Percentiles rank a stretch among this genome's conserved stretches.
Evolutionary conservation across 37 sponge, comb jelly and placozoan species (phyloP).

Genomic region (Tethya wilhelma): DNA sequence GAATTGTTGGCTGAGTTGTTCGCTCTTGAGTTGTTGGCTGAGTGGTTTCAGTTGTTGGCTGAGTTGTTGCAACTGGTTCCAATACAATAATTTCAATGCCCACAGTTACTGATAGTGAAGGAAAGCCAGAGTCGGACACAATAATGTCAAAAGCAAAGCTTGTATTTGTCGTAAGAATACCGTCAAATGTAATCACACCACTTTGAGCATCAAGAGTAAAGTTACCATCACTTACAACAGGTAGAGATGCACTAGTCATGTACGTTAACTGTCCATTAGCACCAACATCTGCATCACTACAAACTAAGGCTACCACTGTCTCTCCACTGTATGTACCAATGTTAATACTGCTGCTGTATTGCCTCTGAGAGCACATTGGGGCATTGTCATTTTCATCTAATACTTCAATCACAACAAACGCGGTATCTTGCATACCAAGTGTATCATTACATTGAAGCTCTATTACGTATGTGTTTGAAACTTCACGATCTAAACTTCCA

Average conservation of each 20-base stretch:
- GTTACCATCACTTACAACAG: not conserved
- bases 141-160: not conserved
- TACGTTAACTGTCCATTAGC: not conserved
- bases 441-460: slow-evolving; percentile 3
- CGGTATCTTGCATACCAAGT: not conserved
- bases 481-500: slow-evolving; percentile 7
- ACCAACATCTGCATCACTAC: slow-evolving; percentile 26
- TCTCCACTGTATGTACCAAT: not conserved
- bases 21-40: not conserved
- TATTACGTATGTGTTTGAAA: not conserved
- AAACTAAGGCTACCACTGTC: not conserved
- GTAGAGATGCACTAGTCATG: not conserved
- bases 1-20: not conserved
- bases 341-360: not conserved
- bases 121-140: slow-evolving; percentile 9
- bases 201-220: slow-evolving; percentile 1
- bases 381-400: slow-evolving; percentile 63
- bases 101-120: slow-evolving; percentile 2
- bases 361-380: slow-evolving; percentile 18
- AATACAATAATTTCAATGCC: not conserved
- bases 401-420: slow-evolving; percentile 6
- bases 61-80: too few species aligned
- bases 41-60: too few species aligned
- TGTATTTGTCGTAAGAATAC: not conserved
- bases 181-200: slow-evolving; percentile 9